A percentile compares a stretch with the other conserved stretches of the same genome.
Conservation (phyloP, 2,113 vertebrate genomes). For the Crotalus helleri region DNA sequence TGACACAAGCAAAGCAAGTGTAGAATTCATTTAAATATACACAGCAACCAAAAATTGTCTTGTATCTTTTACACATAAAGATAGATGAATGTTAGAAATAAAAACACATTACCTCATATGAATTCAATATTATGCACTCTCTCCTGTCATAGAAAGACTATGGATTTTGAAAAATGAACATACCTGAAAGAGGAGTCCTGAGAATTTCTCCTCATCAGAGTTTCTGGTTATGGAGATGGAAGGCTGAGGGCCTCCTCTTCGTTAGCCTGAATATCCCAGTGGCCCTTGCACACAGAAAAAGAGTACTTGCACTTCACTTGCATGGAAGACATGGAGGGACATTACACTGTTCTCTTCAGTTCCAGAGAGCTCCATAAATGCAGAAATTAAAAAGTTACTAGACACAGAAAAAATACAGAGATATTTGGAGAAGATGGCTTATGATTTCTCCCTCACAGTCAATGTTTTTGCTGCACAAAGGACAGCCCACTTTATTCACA, state of each 20-base stretch:
- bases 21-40: neutral
- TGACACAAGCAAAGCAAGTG: neutral
- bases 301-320: neutral
- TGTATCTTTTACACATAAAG: neutral
- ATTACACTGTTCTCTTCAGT: neutral
- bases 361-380: neutral
- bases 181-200: neutral
- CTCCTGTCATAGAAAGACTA: neutral
- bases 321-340: neutral
- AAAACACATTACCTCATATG: neutral
- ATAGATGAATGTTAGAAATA: neutral
- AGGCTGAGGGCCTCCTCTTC: neutral
- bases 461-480: neutral
- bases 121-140: neutral
- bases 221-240: neutral
- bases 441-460: neutral
- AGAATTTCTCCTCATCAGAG: neutral
- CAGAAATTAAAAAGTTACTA: neutral
- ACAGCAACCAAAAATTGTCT: neutral
- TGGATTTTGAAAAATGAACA: neutral
- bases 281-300: neutral
- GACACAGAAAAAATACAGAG: neutral
- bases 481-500: neutral
- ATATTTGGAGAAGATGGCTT: neutral
- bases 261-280: neutral